These are phyloP conservation scores for Ferrisia virgata DNA, from an alignment of 2,888 invertebrate genomes.

Conservation along the genomic window DNA sequence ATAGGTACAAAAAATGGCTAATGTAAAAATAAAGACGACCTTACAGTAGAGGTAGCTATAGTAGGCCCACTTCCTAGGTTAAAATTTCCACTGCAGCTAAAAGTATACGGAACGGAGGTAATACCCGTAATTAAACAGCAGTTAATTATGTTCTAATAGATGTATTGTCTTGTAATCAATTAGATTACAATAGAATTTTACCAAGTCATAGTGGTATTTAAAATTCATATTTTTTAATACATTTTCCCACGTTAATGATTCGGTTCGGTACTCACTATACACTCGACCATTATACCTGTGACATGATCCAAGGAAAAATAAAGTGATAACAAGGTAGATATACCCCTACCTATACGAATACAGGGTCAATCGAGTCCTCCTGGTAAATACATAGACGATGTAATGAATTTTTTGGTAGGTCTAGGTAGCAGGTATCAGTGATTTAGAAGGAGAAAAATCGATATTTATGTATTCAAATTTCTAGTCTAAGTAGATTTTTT, in stretches of 20 bases:
- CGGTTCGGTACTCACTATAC: background rate
- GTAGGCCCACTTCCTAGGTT: background rate
- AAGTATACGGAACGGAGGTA: background rate
- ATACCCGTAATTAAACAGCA: background rate
- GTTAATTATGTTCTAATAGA: background rate
- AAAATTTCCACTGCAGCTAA: background rate
- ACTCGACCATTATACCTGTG: background rate
- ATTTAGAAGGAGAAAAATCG: too few relatives aligned
- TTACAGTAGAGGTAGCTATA: background rate
- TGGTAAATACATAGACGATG: background rate
- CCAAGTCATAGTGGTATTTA: conserved; percentile 6
- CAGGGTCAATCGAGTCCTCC: background rate
- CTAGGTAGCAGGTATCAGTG: too few relatives aligned
- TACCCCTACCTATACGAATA: too few relatives aligned
- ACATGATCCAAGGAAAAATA: background rate
- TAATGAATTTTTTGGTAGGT: background rate
- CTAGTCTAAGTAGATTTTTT: too few relatives aligned
- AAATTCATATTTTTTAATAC: background rate
- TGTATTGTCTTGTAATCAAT: background rate
- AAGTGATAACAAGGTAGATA: background rate
- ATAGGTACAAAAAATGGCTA: background rate
- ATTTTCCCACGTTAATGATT: background rate
- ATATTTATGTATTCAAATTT: too few relatives aligned
- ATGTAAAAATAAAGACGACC: background rate
- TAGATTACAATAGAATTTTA: background rate